These are phyloP conservation scores for Synodontis membranacea DNA, from an alignment of 2,113 vertebrate species.

Conservation along the genomic window DNA sequence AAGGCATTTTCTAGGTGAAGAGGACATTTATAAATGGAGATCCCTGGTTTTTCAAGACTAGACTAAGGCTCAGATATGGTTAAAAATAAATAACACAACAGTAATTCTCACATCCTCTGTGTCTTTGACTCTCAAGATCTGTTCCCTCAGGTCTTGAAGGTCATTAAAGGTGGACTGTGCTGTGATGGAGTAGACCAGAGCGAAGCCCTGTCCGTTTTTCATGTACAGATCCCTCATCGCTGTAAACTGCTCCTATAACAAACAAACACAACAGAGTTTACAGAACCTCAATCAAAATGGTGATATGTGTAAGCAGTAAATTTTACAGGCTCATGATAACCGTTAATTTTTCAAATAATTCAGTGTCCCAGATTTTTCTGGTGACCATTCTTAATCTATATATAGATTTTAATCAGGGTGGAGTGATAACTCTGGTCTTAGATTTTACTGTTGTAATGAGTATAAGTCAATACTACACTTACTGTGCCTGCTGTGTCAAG, in stretches of 20 bases:
- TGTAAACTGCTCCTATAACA: slow-evolving; percentile 91
- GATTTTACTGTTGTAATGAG: neutral
- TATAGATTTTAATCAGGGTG: neutral
- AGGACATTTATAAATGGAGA: neutral
- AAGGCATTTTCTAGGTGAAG: neutral
- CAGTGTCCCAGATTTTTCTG: neutral
- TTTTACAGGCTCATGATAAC: neutral
- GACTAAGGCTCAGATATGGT: neutral
- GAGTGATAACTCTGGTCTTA: neutral
- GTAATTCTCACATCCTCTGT: slow-evolving; percentile 93
- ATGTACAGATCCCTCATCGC: slow-evolving; percentile 99
- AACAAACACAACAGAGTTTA: slow-evolving; percentile 12
- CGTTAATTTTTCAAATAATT: neutral
- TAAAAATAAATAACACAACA: neutral
- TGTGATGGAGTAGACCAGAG: slow-evolving; percentile 98
- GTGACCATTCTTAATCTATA: neutral
- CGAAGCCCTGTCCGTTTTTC: slow-evolving; percentile 99
- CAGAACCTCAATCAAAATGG: neutral
- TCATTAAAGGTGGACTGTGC: slow-evolving; percentile 99
- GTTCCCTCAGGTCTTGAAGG: slow-evolving; percentile 95
- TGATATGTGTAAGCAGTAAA: neutral
- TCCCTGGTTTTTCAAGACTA: neutral
- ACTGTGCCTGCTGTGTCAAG: slow-evolving; percentile 98
- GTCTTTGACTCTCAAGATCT: slow-evolving; percentile 98
- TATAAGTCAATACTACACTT: slow-evolving; percentile 63